Conservation (phyloP, 1,140 invertebrate species). For the Trachymyrmex septentrionalis region DNA sequence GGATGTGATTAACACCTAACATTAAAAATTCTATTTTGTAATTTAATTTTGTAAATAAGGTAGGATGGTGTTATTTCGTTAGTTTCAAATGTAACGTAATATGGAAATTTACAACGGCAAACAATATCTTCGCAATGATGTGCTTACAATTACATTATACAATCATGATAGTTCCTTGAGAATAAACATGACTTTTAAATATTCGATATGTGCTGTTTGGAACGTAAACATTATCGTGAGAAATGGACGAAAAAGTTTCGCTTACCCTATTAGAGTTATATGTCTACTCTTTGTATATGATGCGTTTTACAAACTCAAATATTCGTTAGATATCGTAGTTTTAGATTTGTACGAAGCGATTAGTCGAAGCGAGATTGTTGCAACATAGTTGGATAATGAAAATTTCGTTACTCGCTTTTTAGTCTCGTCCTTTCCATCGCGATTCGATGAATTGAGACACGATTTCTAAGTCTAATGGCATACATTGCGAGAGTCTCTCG, state of each 20-base stretch:
- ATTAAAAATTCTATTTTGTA: too few species aligned
- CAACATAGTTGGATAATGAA: background rate
- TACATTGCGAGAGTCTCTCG: slow-evolving; percentile 39
- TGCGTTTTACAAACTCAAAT: background rate
- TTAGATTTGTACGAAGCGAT: background rate
- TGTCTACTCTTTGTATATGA: background rate
- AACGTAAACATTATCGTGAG: too few species aligned
- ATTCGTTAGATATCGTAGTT: background rate
- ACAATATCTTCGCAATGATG: too few species aligned
- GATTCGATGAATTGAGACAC: slow-evolving; percentile 36
- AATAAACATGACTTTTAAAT: too few species aligned
- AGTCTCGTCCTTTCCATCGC: slow-evolving; percentile 20
- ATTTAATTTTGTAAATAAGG: too few species aligned
- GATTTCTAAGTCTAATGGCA: slow-evolving; percentile 34
- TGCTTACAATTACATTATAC: too few species aligned
- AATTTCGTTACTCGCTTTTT: slow-evolving; percentile 26
- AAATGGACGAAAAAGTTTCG: too few species aligned
- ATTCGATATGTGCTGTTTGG: too few species aligned
- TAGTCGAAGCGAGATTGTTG: background rate
- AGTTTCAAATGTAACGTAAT: too few species aligned
- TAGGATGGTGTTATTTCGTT: too few species aligned
- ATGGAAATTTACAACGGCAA: too few species aligned
- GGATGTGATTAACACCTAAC: background rate
- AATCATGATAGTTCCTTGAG: too few species aligned
- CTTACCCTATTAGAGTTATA: background rate